A percentile compares a stretch with the other conserved stretches of the same genome.
Evolutionary conservation across 2,888 invertebrate species (phyloP).

Genomic region (Xanthorhoe designata): DNA sequence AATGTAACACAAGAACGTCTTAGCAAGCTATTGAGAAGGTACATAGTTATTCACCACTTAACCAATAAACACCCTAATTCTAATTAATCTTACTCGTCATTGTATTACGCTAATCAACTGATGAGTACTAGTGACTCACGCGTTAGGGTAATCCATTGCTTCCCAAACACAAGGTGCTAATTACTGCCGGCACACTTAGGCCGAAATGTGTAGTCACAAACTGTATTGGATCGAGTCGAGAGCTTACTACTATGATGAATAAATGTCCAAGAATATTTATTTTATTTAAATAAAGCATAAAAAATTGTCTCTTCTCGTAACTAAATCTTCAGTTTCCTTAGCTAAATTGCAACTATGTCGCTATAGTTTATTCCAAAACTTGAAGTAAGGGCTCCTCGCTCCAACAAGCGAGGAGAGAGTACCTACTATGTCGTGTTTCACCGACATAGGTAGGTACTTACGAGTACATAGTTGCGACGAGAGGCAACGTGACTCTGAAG

Average conservation of each 20-base stretch:
- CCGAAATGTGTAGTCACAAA: neutral
- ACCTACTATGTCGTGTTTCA: too few relatives aligned
- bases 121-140: neutral
- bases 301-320: too few relatives aligned
- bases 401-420: neutral
- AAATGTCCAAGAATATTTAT: too few relatives aligned
- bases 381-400: neutral
- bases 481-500: conserved; percentile 2
- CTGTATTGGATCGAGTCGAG: neutral
- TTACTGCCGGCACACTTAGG: neutral
- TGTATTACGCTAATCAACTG: neutral
- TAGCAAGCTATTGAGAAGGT: too few relatives aligned
- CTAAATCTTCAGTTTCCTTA: too few relatives aligned
- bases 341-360: too few relatives aligned
- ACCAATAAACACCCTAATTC: neutral
- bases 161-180: neutral
- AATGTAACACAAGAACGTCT: too few relatives aligned
- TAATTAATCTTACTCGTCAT: neutral
- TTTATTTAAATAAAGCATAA: too few relatives aligned
- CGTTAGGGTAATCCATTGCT: conserved; percentile 1
- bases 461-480: neutral
- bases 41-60: neutral
- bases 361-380: too few relatives aligned
- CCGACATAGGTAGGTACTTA: neutral
- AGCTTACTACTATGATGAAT: too few relatives aligned